Evolutionary conservation across 2,797 vertebrate species (phyloP).

Genomic region (Chelon auratus): DNA sequence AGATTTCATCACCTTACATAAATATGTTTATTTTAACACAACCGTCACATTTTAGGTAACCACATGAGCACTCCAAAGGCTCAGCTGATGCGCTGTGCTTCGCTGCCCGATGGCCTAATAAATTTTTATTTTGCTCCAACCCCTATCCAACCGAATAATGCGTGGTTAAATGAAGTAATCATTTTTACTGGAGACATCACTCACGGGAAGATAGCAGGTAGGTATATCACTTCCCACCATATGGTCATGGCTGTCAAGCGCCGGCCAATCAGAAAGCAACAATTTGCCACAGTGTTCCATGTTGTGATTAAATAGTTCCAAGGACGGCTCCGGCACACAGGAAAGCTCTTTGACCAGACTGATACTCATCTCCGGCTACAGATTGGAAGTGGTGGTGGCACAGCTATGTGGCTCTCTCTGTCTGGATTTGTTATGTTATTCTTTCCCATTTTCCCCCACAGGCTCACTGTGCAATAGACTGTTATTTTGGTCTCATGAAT

Average conservation of each 20-base stretch:
- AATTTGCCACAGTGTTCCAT: slow-evolving; percentile 85
- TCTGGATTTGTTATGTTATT: slow-evolving; percentile 78
- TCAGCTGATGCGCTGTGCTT: slow-evolving; percentile 74
- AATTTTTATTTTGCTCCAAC: slow-evolving; percentile 76
- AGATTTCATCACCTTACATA: neutral
- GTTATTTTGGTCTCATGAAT: slow-evolving; percentile 77
- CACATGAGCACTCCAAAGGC: slow-evolving; percentile 62
- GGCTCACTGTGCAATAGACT: slow-evolving; percentile 60
- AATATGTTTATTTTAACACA: slow-evolving; percentile 42
- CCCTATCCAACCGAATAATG: slow-evolving; percentile 82
- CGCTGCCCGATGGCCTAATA: slow-evolving; percentile 67
- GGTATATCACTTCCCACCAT: slow-evolving; percentile 88
- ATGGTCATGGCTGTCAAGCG: slow-evolving; percentile 85
- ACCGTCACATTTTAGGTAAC: slow-evolving; percentile 42
- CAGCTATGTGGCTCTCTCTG: slow-evolving; percentile 67
- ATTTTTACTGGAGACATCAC: slow-evolving; percentile 86
- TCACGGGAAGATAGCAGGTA: slow-evolving; percentile 84
- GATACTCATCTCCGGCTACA: slow-evolving; percentile 84
- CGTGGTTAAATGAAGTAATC: slow-evolving; percentile 87
- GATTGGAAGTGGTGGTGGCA: slow-evolving; percentile 82
- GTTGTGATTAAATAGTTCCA: slow-evolving; percentile 88
- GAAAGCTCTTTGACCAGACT: slow-evolving; percentile 82
- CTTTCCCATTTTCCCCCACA: slow-evolving; percentile 69
- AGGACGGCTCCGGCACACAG: slow-evolving; percentile 78
- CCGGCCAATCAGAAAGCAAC: slow-evolving; percentile 80